Evolutionary conservation across 2,888 invertebrate genomes (phyloP).

Genomic region (Oligia strigilis): DNA sequence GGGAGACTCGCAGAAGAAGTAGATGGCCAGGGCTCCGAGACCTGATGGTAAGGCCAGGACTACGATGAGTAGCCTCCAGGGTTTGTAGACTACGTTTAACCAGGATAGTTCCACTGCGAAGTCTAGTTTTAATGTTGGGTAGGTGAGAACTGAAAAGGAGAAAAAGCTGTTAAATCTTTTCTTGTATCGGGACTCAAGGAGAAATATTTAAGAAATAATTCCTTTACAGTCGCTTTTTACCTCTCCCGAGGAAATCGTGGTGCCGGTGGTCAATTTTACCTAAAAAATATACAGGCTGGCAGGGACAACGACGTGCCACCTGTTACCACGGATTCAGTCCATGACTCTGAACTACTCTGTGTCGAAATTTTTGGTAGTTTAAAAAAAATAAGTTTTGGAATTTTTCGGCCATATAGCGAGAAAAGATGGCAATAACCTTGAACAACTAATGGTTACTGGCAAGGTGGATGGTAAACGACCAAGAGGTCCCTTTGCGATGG

Average conservation of each 20-base stretch:
- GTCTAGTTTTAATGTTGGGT: slow-evolving; percentile 91
- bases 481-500: too few relatives aligned
- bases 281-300: not conserved
- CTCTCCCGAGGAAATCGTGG: not conserved
- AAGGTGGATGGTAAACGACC: too few relatives aligned
- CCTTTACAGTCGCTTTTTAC: not conserved
- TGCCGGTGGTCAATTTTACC: not conserved
- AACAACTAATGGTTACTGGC: too few relatives aligned
- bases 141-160: slow-evolving; percentile 91
- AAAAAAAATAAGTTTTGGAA: too few relatives aligned
- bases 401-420: too few relatives aligned
- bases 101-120: slow-evolving; percentile 82
- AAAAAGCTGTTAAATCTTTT: not conserved
- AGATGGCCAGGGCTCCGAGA: slow-evolving; percentile 90
- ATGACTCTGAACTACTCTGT: too few relatives aligned
- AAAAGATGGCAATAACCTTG: too few relatives aligned
- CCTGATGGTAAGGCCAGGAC: slow-evolving; percentile 82
- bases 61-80: slow-evolving; percentile 94
- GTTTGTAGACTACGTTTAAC: slow-evolving; percentile 91
- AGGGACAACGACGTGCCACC: too few relatives aligned
- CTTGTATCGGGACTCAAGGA: not conserved
- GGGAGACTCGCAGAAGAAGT: slow-evolving; percentile 94
- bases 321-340: too few relatives aligned
- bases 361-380: too few relatives aligned
- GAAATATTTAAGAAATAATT: not conserved